Conservation (phyloP, 2,113 vertebrate species). For the Plectropomus leopardus region DNA sequence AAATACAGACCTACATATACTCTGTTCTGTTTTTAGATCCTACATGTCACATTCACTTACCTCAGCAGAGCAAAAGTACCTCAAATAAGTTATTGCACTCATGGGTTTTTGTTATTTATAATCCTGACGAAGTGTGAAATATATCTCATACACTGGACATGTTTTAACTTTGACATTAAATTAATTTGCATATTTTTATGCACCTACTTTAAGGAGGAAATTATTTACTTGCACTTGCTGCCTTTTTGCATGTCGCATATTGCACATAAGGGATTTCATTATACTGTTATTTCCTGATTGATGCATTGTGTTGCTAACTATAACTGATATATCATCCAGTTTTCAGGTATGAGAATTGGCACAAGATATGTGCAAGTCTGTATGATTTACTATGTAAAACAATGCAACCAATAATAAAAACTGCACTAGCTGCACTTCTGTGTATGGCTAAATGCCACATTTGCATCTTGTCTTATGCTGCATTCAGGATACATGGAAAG, state of each 20-base stretch:
- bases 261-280: not conserved
- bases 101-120: not conserved
- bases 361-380: too few relatives aligned
- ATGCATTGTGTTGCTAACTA: not conserved
- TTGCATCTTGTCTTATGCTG: not conserved
- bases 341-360: not conserved
- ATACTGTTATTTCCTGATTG: not conserved
- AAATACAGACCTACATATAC: not conserved
- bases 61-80: slow-evolving; percentile 17
- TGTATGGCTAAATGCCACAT: not conserved
- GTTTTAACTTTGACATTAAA: not conserved
- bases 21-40: not conserved
- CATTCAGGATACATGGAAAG: not conserved
- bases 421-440: not conserved
- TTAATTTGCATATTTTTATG: not conserved
- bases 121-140: not conserved
- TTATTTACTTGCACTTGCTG: not conserved
- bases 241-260: not conserved
- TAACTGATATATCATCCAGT: not conserved
- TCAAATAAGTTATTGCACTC: slow-evolving; percentile 3
- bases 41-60: not conserved
- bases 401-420: slow-evolving; percentile 7
- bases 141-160: not conserved
- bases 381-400: slow-evolving; percentile 2
- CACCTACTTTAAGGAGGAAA: not conserved